phyloP scores from a whole-genome alignment of 2,113 vertebrate species.

The Dinomys branickii region DNA sequence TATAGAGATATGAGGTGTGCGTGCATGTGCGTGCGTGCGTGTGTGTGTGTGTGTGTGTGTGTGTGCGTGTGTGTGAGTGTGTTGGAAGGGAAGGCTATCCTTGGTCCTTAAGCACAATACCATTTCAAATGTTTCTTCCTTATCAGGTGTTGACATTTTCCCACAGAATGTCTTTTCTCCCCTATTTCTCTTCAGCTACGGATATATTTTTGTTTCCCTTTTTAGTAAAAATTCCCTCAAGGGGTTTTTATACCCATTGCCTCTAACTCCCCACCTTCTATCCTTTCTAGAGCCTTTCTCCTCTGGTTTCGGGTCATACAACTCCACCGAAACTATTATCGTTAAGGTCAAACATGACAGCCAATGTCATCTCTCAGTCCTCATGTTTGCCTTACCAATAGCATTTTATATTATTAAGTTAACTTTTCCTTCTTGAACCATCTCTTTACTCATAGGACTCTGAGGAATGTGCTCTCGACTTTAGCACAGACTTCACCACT shows the following conservation, averaged over 20 bases:
- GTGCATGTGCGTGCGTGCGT: background rate
- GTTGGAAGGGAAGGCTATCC: background rate
- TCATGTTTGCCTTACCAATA: background rate
- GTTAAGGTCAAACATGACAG: background rate
- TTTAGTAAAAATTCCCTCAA: background rate
- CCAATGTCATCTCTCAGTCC: background rate
- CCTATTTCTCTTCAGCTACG: background rate
- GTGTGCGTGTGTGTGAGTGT: background rate
- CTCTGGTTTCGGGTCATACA: background rate
- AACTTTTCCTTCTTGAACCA: background rate
- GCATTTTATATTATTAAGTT: background rate
- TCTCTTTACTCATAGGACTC: background rate
- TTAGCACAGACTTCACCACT: background rate
- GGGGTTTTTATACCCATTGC: background rate
- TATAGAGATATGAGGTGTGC: background rate
- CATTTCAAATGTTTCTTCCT: background rate
- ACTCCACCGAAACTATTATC: background rate
- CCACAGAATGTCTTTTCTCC: background rate
- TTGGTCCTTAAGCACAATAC: background rate
- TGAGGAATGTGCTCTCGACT: background rate
- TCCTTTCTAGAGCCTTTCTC: background rate
- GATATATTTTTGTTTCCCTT: background rate
- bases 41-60: background rate
- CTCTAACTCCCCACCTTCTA: background rate
- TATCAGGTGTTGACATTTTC: background rate